Base-by-base conservation (phyloP, 2,797 vertebrate species). In the Peromyscus eremicus region DNA sequence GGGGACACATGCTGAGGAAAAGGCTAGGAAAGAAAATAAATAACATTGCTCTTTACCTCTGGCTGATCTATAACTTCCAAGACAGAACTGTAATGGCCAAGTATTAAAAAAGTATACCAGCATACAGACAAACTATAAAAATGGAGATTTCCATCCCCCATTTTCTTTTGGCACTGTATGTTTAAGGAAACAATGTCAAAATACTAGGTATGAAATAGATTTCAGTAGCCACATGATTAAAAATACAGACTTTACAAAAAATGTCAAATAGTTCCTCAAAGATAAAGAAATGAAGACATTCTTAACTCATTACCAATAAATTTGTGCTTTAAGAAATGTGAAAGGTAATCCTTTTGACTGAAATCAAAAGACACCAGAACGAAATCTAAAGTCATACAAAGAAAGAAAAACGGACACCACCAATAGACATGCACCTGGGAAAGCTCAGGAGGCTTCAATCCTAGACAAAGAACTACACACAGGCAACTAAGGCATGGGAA, bases 271-370 rank as follows among this genome's bases (percentile, higher is more conserved):
- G 46, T 55, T 62, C 76, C 10, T 70, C 32, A 70, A 46, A 86
- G 32, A 86, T 71, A 89, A 85, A 75, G n/a, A 84, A 94, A 84
- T 52, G 80, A 92, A 84, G 77, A 94, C 23, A 95, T 34, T 76
- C 60, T 29, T 60, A 89, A 34, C 34, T 5, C 40, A 75, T 91
- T 19, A 93, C 7, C 21, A 93, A 64, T 60, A 84, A 46, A 84
- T 25, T 21, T 89, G 13, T 83, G 62, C n/a, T 91, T 34, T 40
- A 83, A 96, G 40, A 88, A 92, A 85, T 62, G 46, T 40, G 8
- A 92, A 77, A 66, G 83, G 49, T 1, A 93, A 73, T 79, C 49
- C 16, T 68, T 49, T 6, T 79, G 60, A 52, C 40, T 57, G 29
- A 91, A 81, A 80, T 52, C 23, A 84, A 81, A 89, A 40, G 27